Evolutionary conservation across 2,797 vertebrate species (phyloP).

Genomic region (Setipinna tenuifilis): DNA sequence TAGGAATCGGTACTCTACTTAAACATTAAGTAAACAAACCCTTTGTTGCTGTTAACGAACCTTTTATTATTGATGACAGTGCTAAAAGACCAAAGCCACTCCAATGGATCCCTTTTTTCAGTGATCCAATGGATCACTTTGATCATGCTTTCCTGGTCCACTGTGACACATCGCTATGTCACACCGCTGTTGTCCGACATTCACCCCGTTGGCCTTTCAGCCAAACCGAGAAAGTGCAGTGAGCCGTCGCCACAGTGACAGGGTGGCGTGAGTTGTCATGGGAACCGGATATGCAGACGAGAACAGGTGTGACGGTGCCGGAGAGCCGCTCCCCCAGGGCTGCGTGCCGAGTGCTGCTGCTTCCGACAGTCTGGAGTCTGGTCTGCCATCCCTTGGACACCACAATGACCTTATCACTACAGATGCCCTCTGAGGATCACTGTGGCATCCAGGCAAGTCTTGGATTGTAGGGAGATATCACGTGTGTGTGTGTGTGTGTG

Average conservation of each 20-base stretch:
- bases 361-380: slow-evolving; percentile 11
- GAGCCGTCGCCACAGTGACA: slow-evolving; percentile 69
- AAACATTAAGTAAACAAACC: neutral
- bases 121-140: too few relatives aligned
- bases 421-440: neutral
- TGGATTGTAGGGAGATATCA: too few relatives aligned
- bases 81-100: too few relatives aligned
- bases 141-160: neutral
- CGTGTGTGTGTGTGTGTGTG: neutral
- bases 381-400: neutral
- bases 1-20: neutral
- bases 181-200: neutral
- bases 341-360: neutral
- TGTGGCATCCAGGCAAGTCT: neutral
- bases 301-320: slow-evolving; percentile 61
- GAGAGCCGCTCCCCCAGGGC: slow-evolving; percentile 44
- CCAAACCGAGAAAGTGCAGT: slow-evolving; percentile 50
- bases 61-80: too few relatives aligned
- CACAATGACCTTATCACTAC: slow-evolving; percentile 31
- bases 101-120: too few relatives aligned
- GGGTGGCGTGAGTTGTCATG: slow-evolving; percentile 51
- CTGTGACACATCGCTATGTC: neutral
- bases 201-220: slow-evolving; percentile 5
- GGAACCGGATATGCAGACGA: slow-evolving; percentile 62
- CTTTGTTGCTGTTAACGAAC: too few relatives aligned